Conservation (phyloP, 2,113 vertebrate species). For the Cynocephalus volans region DNA sequence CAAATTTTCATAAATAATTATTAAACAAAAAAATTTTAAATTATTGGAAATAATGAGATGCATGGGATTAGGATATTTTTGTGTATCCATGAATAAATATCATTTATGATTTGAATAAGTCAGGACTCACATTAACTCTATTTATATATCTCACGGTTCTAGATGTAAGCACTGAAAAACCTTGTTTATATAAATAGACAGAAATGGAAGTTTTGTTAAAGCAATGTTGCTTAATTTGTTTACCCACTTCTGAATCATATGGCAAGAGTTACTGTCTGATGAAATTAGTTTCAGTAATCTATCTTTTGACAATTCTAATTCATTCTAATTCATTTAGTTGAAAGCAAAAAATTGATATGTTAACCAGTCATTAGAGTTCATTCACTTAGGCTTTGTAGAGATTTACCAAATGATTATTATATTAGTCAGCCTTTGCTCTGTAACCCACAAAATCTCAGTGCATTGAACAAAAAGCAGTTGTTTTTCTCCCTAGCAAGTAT, state of each 20-base stretch:
- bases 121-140: neutral
- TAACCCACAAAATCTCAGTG: slow-evolving; percentile 25
- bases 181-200: neutral
- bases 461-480: neutral
- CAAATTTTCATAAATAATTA: slow-evolving; percentile 68
- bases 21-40: slow-evolving; percentile 41
- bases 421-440: slow-evolving; percentile 18
- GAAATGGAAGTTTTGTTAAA: neutral
- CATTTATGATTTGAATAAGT: slow-evolving; percentile 6
- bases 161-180: neutral
- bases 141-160: neutral
- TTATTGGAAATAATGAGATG: slow-evolving; percentile 3
- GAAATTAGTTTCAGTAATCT: slow-evolving; percentile 44
- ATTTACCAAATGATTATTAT: slow-evolving; percentile 2
- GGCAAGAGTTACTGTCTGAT: neutral
- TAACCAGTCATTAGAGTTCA: neutral
- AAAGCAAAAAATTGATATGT: slow-evolving; percentile 13
- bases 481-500: slow-evolving; percentile 10
- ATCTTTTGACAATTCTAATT: slow-evolving; percentile 41
- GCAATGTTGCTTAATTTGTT: neutral
- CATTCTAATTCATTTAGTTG: slow-evolving; percentile 48
- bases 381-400: slow-evolving; percentile 1
- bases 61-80: neutral
- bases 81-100: neutral
- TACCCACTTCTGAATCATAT: neutral